phyloP scores from a whole-genome alignment of 2,113 vertebrate species.

The Salminus brasiliensis region DNA sequence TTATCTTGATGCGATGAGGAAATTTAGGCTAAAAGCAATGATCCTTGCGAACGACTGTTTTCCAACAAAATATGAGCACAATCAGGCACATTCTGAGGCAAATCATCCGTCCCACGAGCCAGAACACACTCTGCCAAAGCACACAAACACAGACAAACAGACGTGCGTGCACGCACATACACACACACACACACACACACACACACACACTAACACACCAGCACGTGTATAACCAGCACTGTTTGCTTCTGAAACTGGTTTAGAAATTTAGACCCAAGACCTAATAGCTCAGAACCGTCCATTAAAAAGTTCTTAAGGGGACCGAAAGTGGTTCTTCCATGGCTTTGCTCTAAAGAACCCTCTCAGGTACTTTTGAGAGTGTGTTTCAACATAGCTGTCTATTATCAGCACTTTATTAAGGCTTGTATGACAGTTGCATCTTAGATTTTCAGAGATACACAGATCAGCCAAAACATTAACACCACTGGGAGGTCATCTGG shows the following conservation, averaged over 20 bases:
- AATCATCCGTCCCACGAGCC: slow-evolving; percentile 33
- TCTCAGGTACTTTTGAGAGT: no score
- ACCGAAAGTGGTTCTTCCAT: no score
- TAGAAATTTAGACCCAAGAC: neutral
- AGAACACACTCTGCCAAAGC: neutral
- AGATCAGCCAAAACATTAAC: no score
- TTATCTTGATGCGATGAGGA: neutral
- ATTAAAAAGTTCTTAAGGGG: no score
- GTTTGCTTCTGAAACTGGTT: neutral
- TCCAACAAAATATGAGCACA: slow-evolving; percentile 26
- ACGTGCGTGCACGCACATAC: slow-evolving; percentile 33
- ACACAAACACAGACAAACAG: slow-evolving; percentile 34
- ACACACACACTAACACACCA: no score
- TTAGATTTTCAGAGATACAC: no score
- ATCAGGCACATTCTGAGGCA: slow-evolving; percentile 35
- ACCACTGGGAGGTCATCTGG: no score
- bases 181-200: slow-evolving; percentile 31
- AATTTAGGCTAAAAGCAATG: slow-evolving; percentile 34
- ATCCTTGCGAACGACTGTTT: neutral
- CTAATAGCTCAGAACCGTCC: neutral
- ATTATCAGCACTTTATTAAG: no score
- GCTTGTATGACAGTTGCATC: no score
- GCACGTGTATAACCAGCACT: slow-evolving; percentile 2
- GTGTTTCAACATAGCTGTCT: no score
- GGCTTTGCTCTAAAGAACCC: no score